phyloP scores from a whole-genome alignment of 2,113 vertebrate genomes.

The Stomatorhinus ivindoensis region DNA sequence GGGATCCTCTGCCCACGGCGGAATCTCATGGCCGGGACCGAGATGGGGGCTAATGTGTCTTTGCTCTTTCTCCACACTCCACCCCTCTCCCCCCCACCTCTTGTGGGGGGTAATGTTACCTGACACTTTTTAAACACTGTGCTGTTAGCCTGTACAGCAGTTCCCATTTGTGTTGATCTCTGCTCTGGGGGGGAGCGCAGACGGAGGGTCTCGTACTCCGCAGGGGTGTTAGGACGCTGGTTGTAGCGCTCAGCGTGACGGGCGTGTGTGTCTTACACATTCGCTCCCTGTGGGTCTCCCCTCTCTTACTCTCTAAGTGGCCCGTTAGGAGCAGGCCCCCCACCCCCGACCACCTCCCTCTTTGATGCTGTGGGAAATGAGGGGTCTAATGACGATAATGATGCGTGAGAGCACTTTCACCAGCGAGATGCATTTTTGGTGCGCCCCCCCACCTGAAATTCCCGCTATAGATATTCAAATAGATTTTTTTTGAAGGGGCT shows the following conservation, averaged over 20 bases:
- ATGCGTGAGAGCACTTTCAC: slow-evolving; percentile 43
- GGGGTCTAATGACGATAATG: slow-evolving; percentile 41
- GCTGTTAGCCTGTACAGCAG: slow-evolving; percentile 56
- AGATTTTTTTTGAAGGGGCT: slow-evolving; percentile 10
- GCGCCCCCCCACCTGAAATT: not conserved
- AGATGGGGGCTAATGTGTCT: not conserved
- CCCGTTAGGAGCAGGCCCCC: slow-evolving; percentile 22
- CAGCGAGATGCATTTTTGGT: slow-evolving; percentile 29
- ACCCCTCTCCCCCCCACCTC: slow-evolving; percentile 35
- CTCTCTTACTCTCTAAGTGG: slow-evolving; percentile 11
- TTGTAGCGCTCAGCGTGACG: not conserved
- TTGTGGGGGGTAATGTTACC: slow-evolving; percentile 44
- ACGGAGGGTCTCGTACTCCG: not conserved
- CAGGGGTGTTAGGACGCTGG: not conserved
- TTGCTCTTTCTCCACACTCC: not conserved
- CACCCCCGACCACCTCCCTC: slow-evolving; percentile 28
- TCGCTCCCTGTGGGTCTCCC: not conserved
- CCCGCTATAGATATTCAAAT: slow-evolving; percentile 46
- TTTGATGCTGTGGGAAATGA: slow-evolving; percentile 54
- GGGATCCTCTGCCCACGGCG: not conserved
- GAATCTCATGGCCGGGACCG: not conserved
- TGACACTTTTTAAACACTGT: slow-evolving; percentile 19
- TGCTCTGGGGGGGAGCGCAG: slow-evolving; percentile 38
- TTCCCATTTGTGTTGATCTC: slow-evolving; percentile 61
- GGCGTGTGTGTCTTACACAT: not conserved